Conservation (phyloP, 2,888 invertebrate genomes). For the Sepiola atlantica region DNA sequence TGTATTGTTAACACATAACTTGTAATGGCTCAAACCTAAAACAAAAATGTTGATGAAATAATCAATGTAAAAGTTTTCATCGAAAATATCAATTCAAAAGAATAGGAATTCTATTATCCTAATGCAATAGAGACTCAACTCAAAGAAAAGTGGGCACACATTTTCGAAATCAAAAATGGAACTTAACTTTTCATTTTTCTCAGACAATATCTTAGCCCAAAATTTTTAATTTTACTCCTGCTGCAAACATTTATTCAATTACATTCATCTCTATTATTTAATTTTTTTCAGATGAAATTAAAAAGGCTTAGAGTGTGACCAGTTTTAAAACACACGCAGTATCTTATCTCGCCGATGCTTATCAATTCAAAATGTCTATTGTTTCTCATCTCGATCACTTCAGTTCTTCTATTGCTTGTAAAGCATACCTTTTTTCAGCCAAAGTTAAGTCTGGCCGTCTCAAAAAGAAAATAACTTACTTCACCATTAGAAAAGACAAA, state of each 20-base stretch:
- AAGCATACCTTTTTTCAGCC: background rate
- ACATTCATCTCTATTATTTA: background rate
- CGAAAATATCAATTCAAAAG: background rate
- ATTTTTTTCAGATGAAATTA: background rate
- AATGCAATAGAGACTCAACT: background rate
- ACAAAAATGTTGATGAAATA: background rate
- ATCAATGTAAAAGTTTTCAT: background rate
- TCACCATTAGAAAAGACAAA: background rate
- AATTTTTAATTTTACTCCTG: background rate
- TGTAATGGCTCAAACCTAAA: background rate
- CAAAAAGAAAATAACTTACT: background rate
- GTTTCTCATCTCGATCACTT: background rate
- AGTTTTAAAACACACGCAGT: background rate
- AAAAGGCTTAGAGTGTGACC: background rate
- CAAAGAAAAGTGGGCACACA: background rate
- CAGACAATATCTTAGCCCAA: background rate
- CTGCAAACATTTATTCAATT: background rate
- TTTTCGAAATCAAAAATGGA: background rate
- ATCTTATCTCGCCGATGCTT: background rate
- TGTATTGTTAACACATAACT: background rate
- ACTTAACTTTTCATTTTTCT: background rate
- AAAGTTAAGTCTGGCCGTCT: background rate
- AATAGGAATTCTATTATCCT: background rate
- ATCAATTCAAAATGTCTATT: background rate
- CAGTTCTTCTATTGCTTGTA: background rate